phyloP scores from a whole-genome alignment of 2,113 vertebrate species.

The Epinephelus lanceolatus region DNA sequence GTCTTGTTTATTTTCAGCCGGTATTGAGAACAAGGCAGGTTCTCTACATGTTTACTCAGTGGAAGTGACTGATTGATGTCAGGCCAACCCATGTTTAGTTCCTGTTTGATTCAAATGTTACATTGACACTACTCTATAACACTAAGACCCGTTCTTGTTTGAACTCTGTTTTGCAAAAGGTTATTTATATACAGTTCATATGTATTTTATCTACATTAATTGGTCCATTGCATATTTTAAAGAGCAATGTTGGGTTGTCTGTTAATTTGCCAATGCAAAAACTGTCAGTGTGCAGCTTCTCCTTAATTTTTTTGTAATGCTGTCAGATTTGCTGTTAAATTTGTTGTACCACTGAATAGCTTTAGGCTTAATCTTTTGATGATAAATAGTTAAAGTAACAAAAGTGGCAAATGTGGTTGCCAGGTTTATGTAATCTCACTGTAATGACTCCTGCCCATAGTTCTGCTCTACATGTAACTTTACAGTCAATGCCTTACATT shows the following conservation, averaged over 20 bases:
- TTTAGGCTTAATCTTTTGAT: slow-evolving; percentile 7
- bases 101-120: slow-evolving; percentile 3
- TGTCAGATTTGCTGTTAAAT: slow-evolving; percentile 27
- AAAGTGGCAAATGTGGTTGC: not conserved
- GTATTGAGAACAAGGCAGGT: not conserved
- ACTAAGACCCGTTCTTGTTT: slow-evolving; percentile 19
- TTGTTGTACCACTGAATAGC: slow-evolving; percentile 12
- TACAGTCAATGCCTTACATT: not conserved
- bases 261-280: slow-evolving; percentile 16
- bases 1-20: slow-evolving; percentile 4
- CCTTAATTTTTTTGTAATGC: slow-evolving; percentile 17
- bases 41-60: slow-evolving; percentile 37
- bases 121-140: slow-evolving; percentile 22
- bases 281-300: slow-evolving; percentile 37
- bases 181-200: slow-evolving; percentile 49
- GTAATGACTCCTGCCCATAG: slow-evolving; percentile 9
- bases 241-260: slow-evolving; percentile 37
- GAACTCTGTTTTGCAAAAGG: slow-evolving; percentile 9
- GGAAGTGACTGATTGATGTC: not conserved
- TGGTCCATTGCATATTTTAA: slow-evolving; percentile 37
- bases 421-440: slow-evolving; percentile 37
- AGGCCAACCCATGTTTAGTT: not conserved
- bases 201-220: slow-evolving; percentile 43
- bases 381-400: slow-evolving; percentile 7
- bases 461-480: slow-evolving; percentile 5